A percentile compares a stretch with the other conserved stretches of the same genome.
These are phyloP conservation scores for Numenius phaeopus DNA, from an alignment of 2,797 vertebrate genomes.

Conservation along the genomic window DNA sequence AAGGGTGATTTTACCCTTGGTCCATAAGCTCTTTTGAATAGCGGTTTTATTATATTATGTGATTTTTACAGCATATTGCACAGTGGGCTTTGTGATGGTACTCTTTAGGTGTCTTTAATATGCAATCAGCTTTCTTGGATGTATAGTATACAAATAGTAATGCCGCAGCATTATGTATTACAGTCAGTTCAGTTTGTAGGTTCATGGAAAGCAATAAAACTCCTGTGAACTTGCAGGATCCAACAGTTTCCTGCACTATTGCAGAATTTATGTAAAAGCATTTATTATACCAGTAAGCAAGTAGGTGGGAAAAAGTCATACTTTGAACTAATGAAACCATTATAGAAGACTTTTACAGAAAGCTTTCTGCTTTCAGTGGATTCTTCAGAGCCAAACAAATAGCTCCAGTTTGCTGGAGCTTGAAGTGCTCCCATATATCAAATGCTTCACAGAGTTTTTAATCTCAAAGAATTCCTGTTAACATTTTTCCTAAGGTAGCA, in stretches of 20 bases:
- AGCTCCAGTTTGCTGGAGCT: background rate
- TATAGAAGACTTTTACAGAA: background rate
- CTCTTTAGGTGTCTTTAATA: background rate
- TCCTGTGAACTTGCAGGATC: background rate
- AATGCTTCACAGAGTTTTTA: background rate
- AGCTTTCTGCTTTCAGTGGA: background rate
- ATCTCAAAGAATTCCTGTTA: background rate
- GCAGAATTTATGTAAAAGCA: background rate
- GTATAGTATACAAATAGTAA: background rate
- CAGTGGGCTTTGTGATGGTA: background rate
- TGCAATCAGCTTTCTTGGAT: background rate
- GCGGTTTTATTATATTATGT: background rate
- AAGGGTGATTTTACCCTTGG: background rate
- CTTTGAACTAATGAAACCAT: background rate
- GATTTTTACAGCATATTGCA: background rate
- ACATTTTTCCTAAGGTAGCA: background rate
- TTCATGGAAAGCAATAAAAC: background rate
- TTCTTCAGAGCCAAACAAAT: background rate
- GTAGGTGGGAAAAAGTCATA: background rate
- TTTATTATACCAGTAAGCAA: background rate
- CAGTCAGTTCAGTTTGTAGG: background rate
- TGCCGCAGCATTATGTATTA: accelerated
- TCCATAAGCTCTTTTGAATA: background rate
- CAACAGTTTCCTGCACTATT: background rate
- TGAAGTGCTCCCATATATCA: background rate